Evolutionary conservation across 1,140 invertebrate species (phyloP).

Genomic region (Lasaia peninsularis): DNA sequence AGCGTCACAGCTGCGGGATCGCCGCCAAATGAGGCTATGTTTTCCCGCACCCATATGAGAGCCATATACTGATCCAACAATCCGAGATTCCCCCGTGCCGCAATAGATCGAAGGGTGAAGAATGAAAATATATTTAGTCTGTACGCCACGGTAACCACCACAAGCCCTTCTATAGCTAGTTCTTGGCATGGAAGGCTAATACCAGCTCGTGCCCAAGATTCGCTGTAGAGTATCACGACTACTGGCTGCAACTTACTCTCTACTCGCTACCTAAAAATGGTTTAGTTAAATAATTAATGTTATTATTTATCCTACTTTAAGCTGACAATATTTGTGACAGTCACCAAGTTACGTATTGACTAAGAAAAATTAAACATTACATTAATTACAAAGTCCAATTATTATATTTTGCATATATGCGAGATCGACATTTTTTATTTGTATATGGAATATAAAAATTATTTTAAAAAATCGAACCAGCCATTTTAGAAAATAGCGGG

Average conservation of each 20-base stretch:
- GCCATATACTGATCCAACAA: slow-evolving; percentile 85
- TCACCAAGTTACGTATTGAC: too few species aligned
- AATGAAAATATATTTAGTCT: slow-evolving; percentile 84
- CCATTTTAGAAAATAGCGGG: too few species aligned
- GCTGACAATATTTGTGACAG: neutral
- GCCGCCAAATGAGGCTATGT: slow-evolving; percentile 85
- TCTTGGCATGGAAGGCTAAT: slow-evolving; percentile 79
- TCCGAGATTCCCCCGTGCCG: slow-evolving; percentile 82
- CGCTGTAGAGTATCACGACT: slow-evolving; percentile 79
- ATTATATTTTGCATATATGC: too few species aligned
- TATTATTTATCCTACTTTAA: slow-evolving; percentile 4
- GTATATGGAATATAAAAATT: too few species aligned
- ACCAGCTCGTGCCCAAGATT: slow-evolving; percentile 62
- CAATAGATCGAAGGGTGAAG: slow-evolving; percentile 79
- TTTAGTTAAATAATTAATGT: slow-evolving; percentile 13
- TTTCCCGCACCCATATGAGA: slow-evolving; percentile 84
- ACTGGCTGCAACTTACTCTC: slow-evolving; percentile 79
- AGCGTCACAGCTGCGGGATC: slow-evolving; percentile 83
- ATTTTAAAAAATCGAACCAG: too few species aligned
- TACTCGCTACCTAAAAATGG: slow-evolving; percentile 71
- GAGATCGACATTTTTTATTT: too few species aligned
- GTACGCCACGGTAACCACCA: slow-evolving; percentile 82
- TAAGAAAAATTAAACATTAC: too few species aligned
- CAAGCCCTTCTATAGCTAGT: slow-evolving; percentile 80
- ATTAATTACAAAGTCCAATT: too few species aligned